Percentiles rank a stretch among this genome's conserved stretches.
Conservation (phyloP, 2,888 invertebrate genomes). For the Cybosia mesomella region DNA sequence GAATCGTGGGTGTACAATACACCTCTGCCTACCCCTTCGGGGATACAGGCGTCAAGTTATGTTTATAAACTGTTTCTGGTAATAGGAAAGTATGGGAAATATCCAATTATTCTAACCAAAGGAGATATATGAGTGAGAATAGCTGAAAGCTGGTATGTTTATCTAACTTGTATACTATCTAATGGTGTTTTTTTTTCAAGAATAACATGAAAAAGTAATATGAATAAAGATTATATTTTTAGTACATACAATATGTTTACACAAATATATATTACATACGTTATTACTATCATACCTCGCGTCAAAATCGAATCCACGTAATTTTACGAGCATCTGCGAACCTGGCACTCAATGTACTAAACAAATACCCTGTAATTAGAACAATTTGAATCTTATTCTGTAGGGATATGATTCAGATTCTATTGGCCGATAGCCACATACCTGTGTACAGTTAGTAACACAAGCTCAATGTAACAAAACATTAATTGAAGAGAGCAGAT, state of each 20-base stretch:
- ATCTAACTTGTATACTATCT: not conserved
- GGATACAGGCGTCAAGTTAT: no score
- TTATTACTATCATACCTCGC: slow-evolving; percentile 39
- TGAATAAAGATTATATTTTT: not conserved
- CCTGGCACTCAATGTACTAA: slow-evolving; percentile 36
- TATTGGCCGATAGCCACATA: slow-evolving; percentile 26
- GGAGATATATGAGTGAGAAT: not conserved
- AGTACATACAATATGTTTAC: not conserved
- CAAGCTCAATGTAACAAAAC: slow-evolving; percentile 69
- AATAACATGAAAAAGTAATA: not conserved
- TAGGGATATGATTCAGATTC: slow-evolving; percentile 24
- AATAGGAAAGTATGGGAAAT: no score
- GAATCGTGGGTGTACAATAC: no score
- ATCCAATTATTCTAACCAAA: no score
- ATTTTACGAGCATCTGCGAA: slow-evolving; percentile 55
- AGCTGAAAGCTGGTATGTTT: not conserved
- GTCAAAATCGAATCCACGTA: slow-evolving; percentile 60
- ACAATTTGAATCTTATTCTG: slow-evolving; percentile 27
- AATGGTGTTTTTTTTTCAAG: no score
- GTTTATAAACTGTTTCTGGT: no score
- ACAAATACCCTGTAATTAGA: slow-evolving; percentile 52
- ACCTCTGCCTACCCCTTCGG: no score
- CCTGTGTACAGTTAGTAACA: slow-evolving; percentile 62
- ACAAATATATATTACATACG: slow-evolving; percentile 16
- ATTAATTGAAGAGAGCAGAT: slow-evolving; percentile 71